These are phyloP conservation scores for Lophotis ruficrista DNA, from an alignment of 2,113 vertebrate species.

Conservation along the genomic window DNA sequence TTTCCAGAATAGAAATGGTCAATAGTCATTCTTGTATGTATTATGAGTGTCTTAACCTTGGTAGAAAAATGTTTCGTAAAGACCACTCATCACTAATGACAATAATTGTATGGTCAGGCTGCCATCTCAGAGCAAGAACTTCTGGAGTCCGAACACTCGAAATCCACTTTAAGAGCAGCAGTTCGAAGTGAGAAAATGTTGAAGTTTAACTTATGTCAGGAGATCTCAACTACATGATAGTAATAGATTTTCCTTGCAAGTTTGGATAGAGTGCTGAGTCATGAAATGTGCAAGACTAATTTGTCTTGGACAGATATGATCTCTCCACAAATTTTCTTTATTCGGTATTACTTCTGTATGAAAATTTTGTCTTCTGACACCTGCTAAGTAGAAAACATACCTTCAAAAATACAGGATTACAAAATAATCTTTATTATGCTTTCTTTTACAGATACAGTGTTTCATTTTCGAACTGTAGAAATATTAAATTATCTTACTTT, in stretches of 20 bases:
- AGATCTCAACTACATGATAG: neutral
- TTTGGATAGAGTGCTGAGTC: neutral
- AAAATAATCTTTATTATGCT: neutral
- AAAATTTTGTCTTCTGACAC: neutral
- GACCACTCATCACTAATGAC: neutral
- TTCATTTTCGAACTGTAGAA: neutral
- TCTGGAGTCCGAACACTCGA: neutral
- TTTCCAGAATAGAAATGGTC: neutral
- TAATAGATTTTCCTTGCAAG: neutral
- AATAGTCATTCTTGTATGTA: neutral
- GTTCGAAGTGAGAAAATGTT: neutral
- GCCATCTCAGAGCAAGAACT: neutral
- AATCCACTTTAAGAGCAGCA: neutral
- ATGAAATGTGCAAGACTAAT: neutral
- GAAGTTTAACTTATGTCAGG: neutral
- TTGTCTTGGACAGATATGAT: neutral
- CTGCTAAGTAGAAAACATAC: neutral
- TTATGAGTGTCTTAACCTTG: neutral
- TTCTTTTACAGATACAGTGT: neutral
- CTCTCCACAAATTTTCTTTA: neutral
- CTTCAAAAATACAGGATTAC: neutral
- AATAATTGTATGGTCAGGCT: neutral
- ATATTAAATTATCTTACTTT: neutral
- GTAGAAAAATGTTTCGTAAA: neutral
- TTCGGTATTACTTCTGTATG: neutral